Conservation (phyloP, 1,140 invertebrate species). For the Heliconius melpomene region DNA sequence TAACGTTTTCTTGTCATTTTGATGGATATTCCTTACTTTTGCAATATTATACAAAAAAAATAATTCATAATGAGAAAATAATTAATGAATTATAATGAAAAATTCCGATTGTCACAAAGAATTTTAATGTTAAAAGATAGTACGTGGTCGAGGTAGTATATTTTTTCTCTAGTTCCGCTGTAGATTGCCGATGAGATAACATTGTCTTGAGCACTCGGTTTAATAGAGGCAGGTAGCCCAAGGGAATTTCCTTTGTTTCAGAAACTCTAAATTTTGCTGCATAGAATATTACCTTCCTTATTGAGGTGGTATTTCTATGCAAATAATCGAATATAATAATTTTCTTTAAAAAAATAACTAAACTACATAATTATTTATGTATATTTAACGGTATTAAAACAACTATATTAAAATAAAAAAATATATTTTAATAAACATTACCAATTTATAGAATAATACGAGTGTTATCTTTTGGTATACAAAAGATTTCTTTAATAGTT, state of each 20-base stretch:
- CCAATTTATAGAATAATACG: not conserved
- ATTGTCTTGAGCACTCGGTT: conserved; percentile 24
- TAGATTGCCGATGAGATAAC: conserved; percentile 35
- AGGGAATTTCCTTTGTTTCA: conserved; percentile 17
- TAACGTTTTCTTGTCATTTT: not conserved
- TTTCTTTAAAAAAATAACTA: not conserved
- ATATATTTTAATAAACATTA: not conserved
- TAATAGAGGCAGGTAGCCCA: conserved; percentile 21
- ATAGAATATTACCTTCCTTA: not conserved
- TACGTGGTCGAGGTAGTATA: conserved; percentile 24
- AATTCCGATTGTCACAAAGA: not conserved
- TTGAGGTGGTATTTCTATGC: not conserved
- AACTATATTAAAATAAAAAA: not conserved
- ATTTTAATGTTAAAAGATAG: conserved; percentile 17
- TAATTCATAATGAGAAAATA: too few relatives aligned
- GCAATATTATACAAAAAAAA: too few relatives aligned
- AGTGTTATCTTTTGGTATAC: too few relatives aligned
- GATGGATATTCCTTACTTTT: too few relatives aligned
- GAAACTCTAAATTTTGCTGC: not conserved
- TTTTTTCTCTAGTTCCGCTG: conserved; percentile 35
- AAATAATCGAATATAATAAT: not conserved
- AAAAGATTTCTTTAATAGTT: too few relatives aligned
- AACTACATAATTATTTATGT: not conserved
- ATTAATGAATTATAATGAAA: not conserved
- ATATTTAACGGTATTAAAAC: not conserved